Evolutionary conservation across 2,888 invertebrate species (phyloP).

Genomic region (Pyrocoelia pectoralis): DNA sequence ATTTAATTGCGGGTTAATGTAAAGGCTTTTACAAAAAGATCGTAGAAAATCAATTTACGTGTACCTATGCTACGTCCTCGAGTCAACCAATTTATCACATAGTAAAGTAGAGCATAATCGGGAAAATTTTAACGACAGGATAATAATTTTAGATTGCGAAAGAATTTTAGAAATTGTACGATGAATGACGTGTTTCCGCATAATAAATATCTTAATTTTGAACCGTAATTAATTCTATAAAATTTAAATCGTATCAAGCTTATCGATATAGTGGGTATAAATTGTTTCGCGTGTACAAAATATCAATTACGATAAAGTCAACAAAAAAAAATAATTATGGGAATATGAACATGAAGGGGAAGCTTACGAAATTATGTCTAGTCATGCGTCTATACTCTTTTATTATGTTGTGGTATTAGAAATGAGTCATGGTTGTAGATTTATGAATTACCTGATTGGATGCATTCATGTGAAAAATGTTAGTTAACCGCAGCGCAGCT

Average conservation of each 20-base stretch:
- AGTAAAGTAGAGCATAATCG: too few relatives aligned
- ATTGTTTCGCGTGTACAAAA: slow-evolving; percentile 21
- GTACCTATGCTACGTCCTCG: too few relatives aligned
- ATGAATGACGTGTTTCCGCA: too few relatives aligned
- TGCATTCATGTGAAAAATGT: slow-evolving; percentile 49
- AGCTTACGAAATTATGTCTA: slow-evolving; percentile 42
- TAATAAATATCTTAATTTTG: too few relatives aligned
- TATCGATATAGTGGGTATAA: slow-evolving; percentile 12
- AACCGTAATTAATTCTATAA: neutral
- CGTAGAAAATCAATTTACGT: too few relatives aligned
- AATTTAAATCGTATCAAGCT: neutral
- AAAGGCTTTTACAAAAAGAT: too few relatives aligned
- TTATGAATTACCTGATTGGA: slow-evolving; percentile 47
- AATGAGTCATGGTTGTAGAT: slow-evolving; percentile 47
- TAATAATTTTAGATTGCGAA: too few relatives aligned
- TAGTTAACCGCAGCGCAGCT: slow-evolving; percentile 40
- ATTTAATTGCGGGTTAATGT: too few relatives aligned
- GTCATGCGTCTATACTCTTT: slow-evolving; percentile 42
- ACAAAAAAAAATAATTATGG: slow-evolving; percentile 33
- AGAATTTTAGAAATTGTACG: too few relatives aligned
- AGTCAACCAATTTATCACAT: too few relatives aligned
- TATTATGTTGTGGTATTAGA: slow-evolving; percentile 39
- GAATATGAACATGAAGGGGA: slow-evolving; percentile 34
- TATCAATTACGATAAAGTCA: slow-evolving; percentile 32
- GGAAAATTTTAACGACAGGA: too few relatives aligned